phyloP scores from a whole-genome alignment of 2,797 vertebrate genomes.

The Enteromius viviparus region DNA sequence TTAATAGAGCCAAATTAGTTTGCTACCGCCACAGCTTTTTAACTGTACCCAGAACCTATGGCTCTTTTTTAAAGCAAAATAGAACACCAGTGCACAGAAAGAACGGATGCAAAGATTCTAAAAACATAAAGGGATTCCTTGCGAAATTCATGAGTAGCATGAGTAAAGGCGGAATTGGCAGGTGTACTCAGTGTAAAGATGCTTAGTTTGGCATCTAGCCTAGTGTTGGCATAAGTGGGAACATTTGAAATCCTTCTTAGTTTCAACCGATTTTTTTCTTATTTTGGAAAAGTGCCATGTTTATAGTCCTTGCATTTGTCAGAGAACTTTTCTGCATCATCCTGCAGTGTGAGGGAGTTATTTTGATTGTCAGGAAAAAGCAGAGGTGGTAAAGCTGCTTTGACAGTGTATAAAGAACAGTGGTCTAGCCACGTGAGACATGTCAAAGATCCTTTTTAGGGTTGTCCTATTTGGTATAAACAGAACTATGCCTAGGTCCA shows the following conservation, averaged over 20 bases:
- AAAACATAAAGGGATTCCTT: slow-evolving; percentile 11
- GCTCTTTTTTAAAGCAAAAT: slow-evolving; percentile 15
- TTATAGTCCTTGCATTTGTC: slow-evolving; percentile 13
- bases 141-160: slow-evolving; percentile 11
- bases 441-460: slow-evolving; percentile 31
- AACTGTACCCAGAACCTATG: neutral
- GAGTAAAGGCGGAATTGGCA: slow-evolving; percentile 22
- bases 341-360: slow-evolving; percentile 16
- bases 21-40: neutral
- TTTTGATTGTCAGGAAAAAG: slow-evolving; percentile 27
- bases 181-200: slow-evolving; percentile 52
- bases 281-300: slow-evolving; percentile 32
- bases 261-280: neutral
- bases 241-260: slow-evolving; percentile 33
- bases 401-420: slow-evolving; percentile 36
- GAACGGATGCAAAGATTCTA: neutral
- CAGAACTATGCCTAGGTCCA: neutral
- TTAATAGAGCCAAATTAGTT: neutral
- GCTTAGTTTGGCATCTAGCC: slow-evolving; percentile 46
- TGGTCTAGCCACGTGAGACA: neutral
- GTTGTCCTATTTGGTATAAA: slow-evolving; percentile 23
- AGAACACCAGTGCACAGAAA: neutral
- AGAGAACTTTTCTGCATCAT: slow-evolving; percentile 10
- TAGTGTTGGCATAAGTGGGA: slow-evolving; percentile 23
- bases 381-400: slow-evolving; percentile 35